phyloP scores from a whole-genome alignment of 2,888 invertebrate species.

The Dicranocentrus wangi region DNA sequence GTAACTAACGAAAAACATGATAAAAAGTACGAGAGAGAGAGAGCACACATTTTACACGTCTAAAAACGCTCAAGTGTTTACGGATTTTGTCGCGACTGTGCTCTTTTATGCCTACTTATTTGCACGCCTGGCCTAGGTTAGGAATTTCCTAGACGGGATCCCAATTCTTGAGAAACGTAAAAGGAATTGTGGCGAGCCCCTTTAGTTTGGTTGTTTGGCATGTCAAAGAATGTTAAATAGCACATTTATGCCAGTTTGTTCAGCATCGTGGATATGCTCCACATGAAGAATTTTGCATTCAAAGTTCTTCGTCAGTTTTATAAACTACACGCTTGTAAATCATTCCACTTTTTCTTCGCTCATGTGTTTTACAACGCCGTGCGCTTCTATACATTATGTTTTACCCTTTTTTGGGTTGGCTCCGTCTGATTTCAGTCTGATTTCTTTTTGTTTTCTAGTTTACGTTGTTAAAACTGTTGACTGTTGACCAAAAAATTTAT shows the following conservation, averaged over 20 bases:
- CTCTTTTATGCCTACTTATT: no score
- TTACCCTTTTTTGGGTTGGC: slow-evolving; percentile 13
- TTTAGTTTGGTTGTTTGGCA: background rate
- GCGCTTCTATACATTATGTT: background rate
- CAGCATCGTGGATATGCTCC: no score
- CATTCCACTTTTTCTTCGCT: slow-evolving; percentile 11
- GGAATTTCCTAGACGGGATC: slow-evolving; percentile 9
- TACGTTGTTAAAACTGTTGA: background rate
- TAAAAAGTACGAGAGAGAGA: no score
- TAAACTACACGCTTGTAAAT: background rate
- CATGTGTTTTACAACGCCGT: background rate
- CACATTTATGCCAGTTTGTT: background rate
- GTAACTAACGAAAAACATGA: no score
- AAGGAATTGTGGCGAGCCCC: slow-evolving; percentile 7
- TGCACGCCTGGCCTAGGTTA: background rate
- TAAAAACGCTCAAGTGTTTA: no score
- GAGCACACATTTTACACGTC: no score
- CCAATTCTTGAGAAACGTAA: slow-evolving; percentile 6
- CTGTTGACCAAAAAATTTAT: no score
- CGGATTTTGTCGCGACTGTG: no score
- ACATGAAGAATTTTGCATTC: background rate
- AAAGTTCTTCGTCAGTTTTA: background rate
- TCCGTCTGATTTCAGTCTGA: slow-evolving; percentile 19
- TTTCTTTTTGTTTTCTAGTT: slow-evolving; percentile 12
- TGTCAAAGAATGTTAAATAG: slow-evolving; percentile 7